Conservation (phyloP, 2,113 vertebrate genomes). For the Hystrix brachyura region DNA sequence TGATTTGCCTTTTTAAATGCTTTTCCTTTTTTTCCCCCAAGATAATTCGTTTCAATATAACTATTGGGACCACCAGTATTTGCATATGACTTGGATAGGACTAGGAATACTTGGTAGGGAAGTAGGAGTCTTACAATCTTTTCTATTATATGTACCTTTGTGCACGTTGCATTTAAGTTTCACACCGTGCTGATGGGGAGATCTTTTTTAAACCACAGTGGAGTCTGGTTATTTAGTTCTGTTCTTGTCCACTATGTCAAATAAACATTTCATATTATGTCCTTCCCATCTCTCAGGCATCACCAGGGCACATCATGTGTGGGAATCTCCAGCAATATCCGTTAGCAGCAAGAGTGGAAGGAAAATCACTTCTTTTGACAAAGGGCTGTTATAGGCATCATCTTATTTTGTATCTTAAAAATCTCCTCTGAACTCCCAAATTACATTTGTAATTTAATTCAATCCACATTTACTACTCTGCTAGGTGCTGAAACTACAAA, state of each 20-base stretch:
- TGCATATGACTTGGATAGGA: constrained; percentile 77
- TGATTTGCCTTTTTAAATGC: constrained; percentile 62
- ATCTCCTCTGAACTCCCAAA: constrained; percentile 26
- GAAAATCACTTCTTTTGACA: constrained; percentile 13
- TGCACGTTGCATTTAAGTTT: constrained; percentile 57
- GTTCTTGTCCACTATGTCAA: constrained; percentile 75
- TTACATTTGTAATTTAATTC: constrained; percentile 38
- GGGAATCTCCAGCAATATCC: neutral
- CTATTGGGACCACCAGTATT: constrained; percentile 68
- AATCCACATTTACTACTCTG: neutral
- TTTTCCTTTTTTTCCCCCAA: constrained; percentile 59
- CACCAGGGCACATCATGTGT: neutral
- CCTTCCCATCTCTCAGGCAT: neutral
- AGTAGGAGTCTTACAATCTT: constrained; percentile 31
- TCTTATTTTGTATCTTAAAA: constrained; percentile 38
- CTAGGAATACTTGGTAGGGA: constrained; percentile 77
- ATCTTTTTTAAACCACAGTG: constrained; percentile 68
- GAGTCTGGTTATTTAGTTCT: constrained; percentile 77
- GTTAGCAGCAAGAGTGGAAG: neutral
- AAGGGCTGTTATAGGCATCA: constrained; percentile 15
- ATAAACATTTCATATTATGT: constrained; percentile 72
- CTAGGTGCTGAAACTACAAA: constrained; percentile 35
- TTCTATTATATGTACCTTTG: neutral
- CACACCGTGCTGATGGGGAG: constrained; percentile 67
- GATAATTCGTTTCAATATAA: constrained; percentile 74